A percentile compares a stretch with the other conserved stretches of the same genome.
Evolutionary conservation across 2,113 vertebrate species (phyloP).

Genomic region (Phylloscopus trochilus): DNA sequence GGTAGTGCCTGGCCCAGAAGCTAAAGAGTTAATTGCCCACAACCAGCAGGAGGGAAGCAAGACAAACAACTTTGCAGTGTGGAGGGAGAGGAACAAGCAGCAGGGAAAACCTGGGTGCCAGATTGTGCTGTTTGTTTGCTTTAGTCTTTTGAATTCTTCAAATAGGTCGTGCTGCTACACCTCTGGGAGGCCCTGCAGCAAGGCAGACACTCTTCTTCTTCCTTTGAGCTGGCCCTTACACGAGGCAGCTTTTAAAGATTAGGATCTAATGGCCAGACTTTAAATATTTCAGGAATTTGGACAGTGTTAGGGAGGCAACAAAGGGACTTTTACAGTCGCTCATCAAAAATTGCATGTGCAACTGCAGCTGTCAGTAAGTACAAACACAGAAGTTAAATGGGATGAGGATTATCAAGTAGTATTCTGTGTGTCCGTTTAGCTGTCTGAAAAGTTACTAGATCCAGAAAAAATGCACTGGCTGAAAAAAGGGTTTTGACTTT

Average conservation of each 20-base stretch:
- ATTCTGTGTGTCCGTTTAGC: not conserved
- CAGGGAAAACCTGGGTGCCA: not conserved
- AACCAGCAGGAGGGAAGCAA: not conserved
- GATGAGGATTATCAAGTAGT: not conserved
- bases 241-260: constrained; percentile 27
- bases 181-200: constrained; percentile 13
- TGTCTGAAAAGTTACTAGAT: not conserved
- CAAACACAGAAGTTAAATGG: not conserved
- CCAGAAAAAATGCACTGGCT: not conserved
- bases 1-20: not conserved
- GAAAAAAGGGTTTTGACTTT: not conserved
- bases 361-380: constrained; percentile 2
- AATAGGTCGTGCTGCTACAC: not conserved
- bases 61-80: not conserved
- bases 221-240: not conserved
- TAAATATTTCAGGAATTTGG: not conserved
- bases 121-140: not conserved
- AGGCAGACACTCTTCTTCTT: not conserved
- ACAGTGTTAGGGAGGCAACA: not conserved
- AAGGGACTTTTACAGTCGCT: not conserved
- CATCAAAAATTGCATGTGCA: not conserved
- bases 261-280: not conserved
- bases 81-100: not conserved
- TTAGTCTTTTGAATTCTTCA: not conserved
- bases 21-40: not conserved